Evolutionary conservation across 2,797 vertebrate genomes (phyloP).

Genomic region (Betta splendens): DNA sequence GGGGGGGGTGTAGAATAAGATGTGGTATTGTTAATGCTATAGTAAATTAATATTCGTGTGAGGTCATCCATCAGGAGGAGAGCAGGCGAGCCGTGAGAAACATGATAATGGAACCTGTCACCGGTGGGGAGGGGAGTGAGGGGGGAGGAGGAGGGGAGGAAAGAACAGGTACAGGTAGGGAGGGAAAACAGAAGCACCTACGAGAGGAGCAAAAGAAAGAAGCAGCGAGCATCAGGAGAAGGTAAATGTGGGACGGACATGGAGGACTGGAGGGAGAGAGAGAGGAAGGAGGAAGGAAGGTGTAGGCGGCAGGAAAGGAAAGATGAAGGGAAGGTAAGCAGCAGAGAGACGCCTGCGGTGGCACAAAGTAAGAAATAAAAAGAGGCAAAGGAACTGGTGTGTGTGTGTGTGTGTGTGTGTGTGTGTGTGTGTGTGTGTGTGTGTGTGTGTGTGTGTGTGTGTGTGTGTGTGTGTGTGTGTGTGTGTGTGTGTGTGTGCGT

Average conservation of each 20-base stretch:
- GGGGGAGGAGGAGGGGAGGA: constrained; percentile 3
- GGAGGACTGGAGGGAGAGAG: neutral
- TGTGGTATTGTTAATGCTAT: constrained; percentile 82
- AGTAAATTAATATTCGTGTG: constrained; percentile 82
- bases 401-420: too few relatives aligned
- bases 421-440: too few relatives aligned
- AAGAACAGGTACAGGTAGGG: constrained; percentile 29
- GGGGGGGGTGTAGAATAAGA: constrained; percentile 62
- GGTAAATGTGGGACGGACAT: neutral
- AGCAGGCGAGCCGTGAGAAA: constrained; percentile 73
- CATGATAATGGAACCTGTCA: constrained; percentile 80
- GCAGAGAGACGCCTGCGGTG: constrained; percentile 25
- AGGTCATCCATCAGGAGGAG: constrained; percentile 79
- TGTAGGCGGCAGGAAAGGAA: neutral
- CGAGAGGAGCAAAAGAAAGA: constrained; percentile 1
- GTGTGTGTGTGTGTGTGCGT: constrained; percentile 15
- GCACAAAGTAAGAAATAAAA: constrained; percentile 26
- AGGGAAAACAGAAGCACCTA: constrained; percentile 19
- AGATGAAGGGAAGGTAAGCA: constrained; percentile 9
- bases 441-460: too few relatives aligned
- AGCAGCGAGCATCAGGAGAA: neutral
- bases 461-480: constrained; percentile 18
- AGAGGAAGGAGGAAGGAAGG: neutral
- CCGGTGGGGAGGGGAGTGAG: constrained; percentile 22
- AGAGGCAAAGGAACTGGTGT: constrained; percentile 8